phyloP scores from a whole-genome alignment of 2,113 vertebrate genomes.

The Rhizomys pruinosus region DNA sequence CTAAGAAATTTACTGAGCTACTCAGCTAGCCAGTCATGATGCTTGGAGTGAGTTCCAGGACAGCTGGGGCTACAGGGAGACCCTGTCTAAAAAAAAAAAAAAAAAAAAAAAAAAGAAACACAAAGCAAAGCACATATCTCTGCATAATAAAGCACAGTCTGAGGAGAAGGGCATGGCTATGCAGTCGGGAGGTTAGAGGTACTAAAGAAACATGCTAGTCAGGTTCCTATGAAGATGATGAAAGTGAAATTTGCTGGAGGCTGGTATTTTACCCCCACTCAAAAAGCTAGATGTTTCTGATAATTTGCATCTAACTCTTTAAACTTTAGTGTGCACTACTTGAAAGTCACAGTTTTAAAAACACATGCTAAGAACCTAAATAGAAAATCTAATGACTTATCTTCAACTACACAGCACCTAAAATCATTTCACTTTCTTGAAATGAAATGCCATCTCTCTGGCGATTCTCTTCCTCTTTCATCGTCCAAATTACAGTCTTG shows the following conservation, averaged over 20 bases:
- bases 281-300: neutral
- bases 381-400: neutral
- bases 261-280: neutral
- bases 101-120: no score
- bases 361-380: neutral
- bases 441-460: neutral
- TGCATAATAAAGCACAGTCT: neutral
- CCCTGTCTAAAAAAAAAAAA: no score
- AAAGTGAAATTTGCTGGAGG: neutral
- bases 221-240: neutral
- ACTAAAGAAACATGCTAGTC: neutral
- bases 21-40: neutral
- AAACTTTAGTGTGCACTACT: neutral
- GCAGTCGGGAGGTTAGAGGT: neutral
- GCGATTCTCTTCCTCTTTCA: neutral
- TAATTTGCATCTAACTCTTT: neutral
- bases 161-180: neutral
- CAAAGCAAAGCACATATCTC: neutral
- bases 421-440: conserved; percentile 13
- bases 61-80: no score
- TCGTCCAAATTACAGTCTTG: neutral
- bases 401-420: neutral
- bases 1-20: neutral
- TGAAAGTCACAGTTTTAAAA: neutral
- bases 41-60: neutral